Percentiles rank a stretch among this genome's conserved stretches.
Evolutionary conservation across 1,140 invertebrate genomes (phyloP).

Genomic region (Zaprionus nigranus): DNA sequence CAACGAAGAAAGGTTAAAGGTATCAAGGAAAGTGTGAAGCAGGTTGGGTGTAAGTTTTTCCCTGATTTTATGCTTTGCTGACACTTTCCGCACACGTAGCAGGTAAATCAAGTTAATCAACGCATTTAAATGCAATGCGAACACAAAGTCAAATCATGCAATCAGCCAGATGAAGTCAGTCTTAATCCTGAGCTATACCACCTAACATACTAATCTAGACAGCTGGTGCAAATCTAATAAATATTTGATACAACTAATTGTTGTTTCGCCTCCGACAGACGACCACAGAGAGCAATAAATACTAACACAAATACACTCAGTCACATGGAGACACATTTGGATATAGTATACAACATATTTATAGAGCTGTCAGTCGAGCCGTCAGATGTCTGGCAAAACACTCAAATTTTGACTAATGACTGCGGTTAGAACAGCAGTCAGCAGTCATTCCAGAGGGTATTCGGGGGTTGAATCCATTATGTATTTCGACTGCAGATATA

Average conservation of each 20-base stretch:
- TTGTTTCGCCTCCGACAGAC: slow-evolving; percentile 13
- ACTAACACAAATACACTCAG: slow-evolving; percentile 1
- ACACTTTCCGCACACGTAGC: neutral
- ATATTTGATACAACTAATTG: slow-evolving; percentile 59
- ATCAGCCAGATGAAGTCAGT: slow-evolving; percentile 24
- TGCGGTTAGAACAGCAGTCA: neutral
- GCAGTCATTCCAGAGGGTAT: neutral
- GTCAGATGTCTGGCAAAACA: slow-evolving; percentile 4
- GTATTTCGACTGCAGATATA: neutral
- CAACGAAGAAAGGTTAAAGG: neutral
- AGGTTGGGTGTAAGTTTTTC: neutral
- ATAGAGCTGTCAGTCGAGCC: slow-evolving; percentile 9
- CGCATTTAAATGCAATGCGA: slow-evolving; percentile 59
- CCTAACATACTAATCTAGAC: slow-evolving; percentile 22
- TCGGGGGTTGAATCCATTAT: slow-evolving; percentile 17
- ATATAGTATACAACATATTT: slow-evolving; percentile 4
- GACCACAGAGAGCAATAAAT: slow-evolving; percentile 8
- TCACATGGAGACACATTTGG: neutral
- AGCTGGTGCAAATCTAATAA: slow-evolving; percentile 42
- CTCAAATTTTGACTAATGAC: slow-evolving; percentile 36
- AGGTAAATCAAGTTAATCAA: slow-evolving; percentile 66
- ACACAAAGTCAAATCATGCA: slow-evolving; percentile 9
- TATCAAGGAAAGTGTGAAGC: neutral
- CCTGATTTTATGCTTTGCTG: neutral
- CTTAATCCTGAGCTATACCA: neutral